Conservation (phyloP, 2,888 invertebrate species). For the Stenodera caucasica region DNA sequence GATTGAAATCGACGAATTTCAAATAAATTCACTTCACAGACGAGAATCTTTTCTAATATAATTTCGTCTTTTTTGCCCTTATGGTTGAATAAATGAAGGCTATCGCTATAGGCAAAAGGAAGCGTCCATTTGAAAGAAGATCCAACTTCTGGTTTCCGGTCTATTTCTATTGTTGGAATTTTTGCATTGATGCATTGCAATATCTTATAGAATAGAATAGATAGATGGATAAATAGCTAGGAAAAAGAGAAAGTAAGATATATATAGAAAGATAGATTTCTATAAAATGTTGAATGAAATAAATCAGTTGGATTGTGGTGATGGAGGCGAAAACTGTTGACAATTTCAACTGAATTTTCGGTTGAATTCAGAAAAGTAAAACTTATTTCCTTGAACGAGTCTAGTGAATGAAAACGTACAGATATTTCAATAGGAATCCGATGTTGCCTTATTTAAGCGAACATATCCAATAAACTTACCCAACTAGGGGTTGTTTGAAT, state of each 20-base stretch:
- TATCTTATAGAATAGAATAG: neutral
- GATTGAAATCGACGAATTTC: neutral
- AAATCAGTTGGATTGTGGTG: neutral
- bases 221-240: slow-evolving; percentile 1
- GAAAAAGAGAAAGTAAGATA: neutral
- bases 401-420: slow-evolving; percentile 16
- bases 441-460: neutral
- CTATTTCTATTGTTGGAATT: neutral
- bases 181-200: slow-evolving; percentile 4
- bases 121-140: slow-evolving; percentile 3
- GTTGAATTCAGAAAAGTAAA: slow-evolving; percentile 30
- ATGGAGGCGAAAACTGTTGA: slow-evolving; percentile 11
- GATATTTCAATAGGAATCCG: slow-evolving; percentile 33
- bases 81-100: neutral
- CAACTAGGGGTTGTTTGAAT: no score
- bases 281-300: slow-evolving; percentile 1
- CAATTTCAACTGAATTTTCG: slow-evolving; percentile 25
- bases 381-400: slow-evolving; percentile 32
- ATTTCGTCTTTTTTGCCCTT: neutral
- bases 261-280: neutral
- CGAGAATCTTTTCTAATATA: neutral
- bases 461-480: neutral
- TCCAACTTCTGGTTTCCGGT: slow-evolving; percentile 5
- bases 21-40: neutral
- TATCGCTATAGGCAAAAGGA: neutral